phyloP scores from a whole-genome alignment of 2,113 vertebrate genomes.

The Paraplagusia blochii region DNA sequence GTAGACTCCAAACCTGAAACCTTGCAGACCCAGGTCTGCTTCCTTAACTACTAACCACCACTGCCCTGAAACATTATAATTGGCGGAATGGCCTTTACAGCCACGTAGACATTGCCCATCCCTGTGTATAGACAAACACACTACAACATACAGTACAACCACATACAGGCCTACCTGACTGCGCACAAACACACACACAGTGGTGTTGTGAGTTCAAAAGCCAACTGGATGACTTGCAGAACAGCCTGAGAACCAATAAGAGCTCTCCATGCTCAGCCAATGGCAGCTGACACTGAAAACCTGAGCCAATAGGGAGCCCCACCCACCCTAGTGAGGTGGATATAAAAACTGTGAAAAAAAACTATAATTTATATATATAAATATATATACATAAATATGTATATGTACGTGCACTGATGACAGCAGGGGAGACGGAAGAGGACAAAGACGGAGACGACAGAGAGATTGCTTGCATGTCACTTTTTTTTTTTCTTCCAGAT shows the following conservation, averaged over 20 bases:
- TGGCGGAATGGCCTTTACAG: background rate
- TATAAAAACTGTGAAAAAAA: conserved; percentile 40
- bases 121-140: conserved; percentile 25
- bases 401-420: conserved; percentile 30
- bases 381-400: background rate
- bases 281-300: conserved; percentile 51
- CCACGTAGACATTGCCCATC: conserved; percentile 10
- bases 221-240: conserved; percentile 53
- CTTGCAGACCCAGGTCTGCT: no score
- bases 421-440: background rate
- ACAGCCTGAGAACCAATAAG: conserved; percentile 44
- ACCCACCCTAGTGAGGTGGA: conserved; percentile 24
- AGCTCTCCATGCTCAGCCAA: conserved; percentile 42
- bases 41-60: no score
- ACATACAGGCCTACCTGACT: conserved; percentile 1
- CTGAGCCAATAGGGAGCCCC: conserved; percentile 54
- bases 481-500: conserved; percentile 47
- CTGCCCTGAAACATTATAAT: background rate
- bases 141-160: background rate
- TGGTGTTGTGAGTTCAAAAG: conserved; percentile 32
- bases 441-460: background rate
- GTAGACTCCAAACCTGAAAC: no score
- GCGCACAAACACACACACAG: conserved; percentile 25
- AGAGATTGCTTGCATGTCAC: conserved; percentile 57
- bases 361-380: conserved; percentile 38